Evolutionary conservation across 1,140 invertebrate genomes (phyloP).

Genomic region (Lutraria rhynchaena): DNA sequence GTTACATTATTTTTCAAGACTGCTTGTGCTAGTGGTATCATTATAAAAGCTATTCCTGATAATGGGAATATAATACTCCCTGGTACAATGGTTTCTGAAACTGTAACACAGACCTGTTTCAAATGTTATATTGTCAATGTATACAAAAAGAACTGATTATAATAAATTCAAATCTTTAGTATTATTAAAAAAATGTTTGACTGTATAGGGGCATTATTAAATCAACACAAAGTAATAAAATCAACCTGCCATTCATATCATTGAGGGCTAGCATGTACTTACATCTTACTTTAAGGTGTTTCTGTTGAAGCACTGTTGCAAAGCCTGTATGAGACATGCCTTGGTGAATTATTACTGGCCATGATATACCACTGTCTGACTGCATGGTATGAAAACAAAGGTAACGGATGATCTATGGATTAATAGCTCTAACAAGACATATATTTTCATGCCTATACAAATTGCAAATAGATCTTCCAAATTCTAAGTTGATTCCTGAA

Average conservation of each 20-base stretch:
- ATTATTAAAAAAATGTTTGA: background rate
- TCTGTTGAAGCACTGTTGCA: slow-evolving; percentile 8
- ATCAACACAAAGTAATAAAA: background rate
- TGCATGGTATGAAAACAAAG: too few relatives aligned
- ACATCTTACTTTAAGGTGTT: slow-evolving; percentile 45
- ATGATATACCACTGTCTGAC: background rate
- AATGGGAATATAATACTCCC: slow-evolving; percentile 54
- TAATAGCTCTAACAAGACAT: too few relatives aligned
- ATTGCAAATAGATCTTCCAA: too few relatives aligned
- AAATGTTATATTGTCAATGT: too few relatives aligned
- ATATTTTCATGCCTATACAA: too few relatives aligned
- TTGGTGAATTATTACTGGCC: slow-evolving; percentile 47
- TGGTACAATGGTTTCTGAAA: slow-evolving; percentile 46
- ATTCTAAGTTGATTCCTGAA: too few relatives aligned
- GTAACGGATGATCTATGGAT: too few relatives aligned
- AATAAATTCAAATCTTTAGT: background rate
- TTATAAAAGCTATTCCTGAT: slow-evolving; percentile 42
- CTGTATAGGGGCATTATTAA: background rate
- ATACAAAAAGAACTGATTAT: background rate
- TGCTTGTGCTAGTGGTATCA: slow-evolving; percentile 9
- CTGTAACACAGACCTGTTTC: slow-evolving; percentile 7
- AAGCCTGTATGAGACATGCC: slow-evolving; percentile 9
- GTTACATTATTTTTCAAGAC: background rate
- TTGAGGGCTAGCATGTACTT: background rate
- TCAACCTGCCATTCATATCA: background rate